Base-by-base conservation (phyloP, 2,888 invertebrate genomes). In the Cephus rjabovi region DNA sequence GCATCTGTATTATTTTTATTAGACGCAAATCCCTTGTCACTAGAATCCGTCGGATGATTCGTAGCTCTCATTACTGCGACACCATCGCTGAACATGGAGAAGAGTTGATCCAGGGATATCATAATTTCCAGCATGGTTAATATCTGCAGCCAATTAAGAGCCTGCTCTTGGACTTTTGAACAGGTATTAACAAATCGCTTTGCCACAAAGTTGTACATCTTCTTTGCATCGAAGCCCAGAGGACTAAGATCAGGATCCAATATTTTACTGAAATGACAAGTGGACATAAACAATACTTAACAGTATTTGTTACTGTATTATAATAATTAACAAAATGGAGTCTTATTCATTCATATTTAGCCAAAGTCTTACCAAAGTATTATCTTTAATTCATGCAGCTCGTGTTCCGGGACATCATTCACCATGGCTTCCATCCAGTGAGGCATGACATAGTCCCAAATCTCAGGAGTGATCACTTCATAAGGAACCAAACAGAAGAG, bases 381-480 rank as follows among this genome's bases (percentile, higher is more conserved):
- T 81, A 97, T 95, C 92, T 97, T 96, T 30, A 98, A 92, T 89
- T 98, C 97, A 75, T 94, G 93, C 73, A 97, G 92, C 88, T 98
- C 98, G 90, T 97, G 96, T 90, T 97, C 97, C 0, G 97, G 97
- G 0, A 98, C 97, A 89, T 98, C 97, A 81, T 96, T 96, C 76
- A 97, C 97, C 83, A 99, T 97, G 0, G 98, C 98, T 92, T 99
- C 98, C 96, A 99, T 96, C 99, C 99, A 99, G 87, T 97, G 96
- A 0, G 99, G 99, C 98, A 99, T 99, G 34, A 99, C 98, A 90
- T 96, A 96, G 90, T 98, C 97, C 99, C 99, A 99, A 78, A 98
- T 97, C 88, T 98, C 97, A 83, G 97, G 96, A 0, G 98, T 97
- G 83, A 99, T 97, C 35, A 99, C 97, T 86, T 99, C 99, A 91